Base-by-base conservation (phyloP, 2,888 invertebrate species). In the Pachymerium ferrugineum region DNA sequence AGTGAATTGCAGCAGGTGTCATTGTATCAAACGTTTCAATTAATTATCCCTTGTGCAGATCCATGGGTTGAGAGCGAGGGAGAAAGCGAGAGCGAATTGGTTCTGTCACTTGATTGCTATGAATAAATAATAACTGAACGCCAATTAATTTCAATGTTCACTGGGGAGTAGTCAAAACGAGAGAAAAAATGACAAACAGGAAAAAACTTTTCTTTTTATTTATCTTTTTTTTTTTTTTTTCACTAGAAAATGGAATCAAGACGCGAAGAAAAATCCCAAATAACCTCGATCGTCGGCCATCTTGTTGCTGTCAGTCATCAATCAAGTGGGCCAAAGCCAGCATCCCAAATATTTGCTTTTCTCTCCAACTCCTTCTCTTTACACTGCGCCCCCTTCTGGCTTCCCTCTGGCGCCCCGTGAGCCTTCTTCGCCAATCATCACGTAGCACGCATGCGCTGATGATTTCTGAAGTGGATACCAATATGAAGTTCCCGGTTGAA, bases 251-350 rank as follows among this genome's bases (percentile, higher is more conserved):
- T n/a, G n/a, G n/a, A n/a, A 22, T 54, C 47, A 54, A 54, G 19
- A 54, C 3, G 47, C 19, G 47, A 38, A 12, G 14, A 3, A 62
- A 62, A 62, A 28, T 62, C 62, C 5, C 10, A 62, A n/a, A n/a
- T n/a, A n/a, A n/a, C n/a, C n/a, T n/a, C n/a, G n/a, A n/a, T n/a
- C 25, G 22, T 10, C 62, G 28, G 62, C 62, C 62, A 62, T 62
- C 62, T 62, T 62, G 62, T 62, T 62, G 62, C 62, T 62, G 62
- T 62, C 62, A 62, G 62, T 62, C 62, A 62, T 62, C 62, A 62
- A 62, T 62, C 62, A 62, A 62, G 62, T 62, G 62, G 62, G 25
- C 62, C 62, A 62, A n/a, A n/a, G 62, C 62, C 62, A 62, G 62
- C 62, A 62, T 62, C 28, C 62, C 62, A 62, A 62, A 62, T 62